Base-by-base conservation (phyloP, 2,888 invertebrate species). In the Leucania comma region DNA sequence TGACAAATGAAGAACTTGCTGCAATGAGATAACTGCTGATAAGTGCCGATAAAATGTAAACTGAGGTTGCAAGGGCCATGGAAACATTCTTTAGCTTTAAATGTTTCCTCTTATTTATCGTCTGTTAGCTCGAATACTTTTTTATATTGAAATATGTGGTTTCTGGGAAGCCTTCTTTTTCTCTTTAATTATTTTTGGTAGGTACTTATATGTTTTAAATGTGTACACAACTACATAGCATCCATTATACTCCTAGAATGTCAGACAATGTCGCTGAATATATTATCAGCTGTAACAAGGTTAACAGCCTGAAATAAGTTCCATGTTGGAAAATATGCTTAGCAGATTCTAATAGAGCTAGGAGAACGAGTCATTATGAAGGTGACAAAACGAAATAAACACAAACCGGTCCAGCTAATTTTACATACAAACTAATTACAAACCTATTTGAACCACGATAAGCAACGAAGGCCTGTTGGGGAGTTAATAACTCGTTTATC, bases 1-100 rank as follows among this genome's bases (percentile, higher is more conserved):
- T 83, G 84, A 80, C 78, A 85, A 87, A 82, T 86, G 82, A 89
- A 89, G 86, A 85, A 88, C 86, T 87, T 85, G 86, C 81, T 72
- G 83, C 77, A 73, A 75, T 72, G 77, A 87, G 88, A 89, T 90
- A 90, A 46, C 60, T 68, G 69, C 74, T 68, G 85, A 85, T 85
- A 85, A 81, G 56, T 77, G 51, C 32, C 68, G 82, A 85, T 87
- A 82, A 78, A 78, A 60, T 66, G 59, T 67, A 67, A 64, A 72
- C 60, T 66, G 71, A 58, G 61, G 53, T 80, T 74, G 60, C 64
- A 67, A 78, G 72, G 75, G 73, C 76, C 71, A 75, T 75, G 24
- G 46, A 51, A 73, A 71, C 38, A 72, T 54, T 72, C 50, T 59
- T 48, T 70, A 60, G 46, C 17, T 17, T 65, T 24, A 54, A 35